Evolutionary conservation across 2,797 vertebrate species (phyloP).

Genomic region (Zenarchopterus dispar): DNA sequence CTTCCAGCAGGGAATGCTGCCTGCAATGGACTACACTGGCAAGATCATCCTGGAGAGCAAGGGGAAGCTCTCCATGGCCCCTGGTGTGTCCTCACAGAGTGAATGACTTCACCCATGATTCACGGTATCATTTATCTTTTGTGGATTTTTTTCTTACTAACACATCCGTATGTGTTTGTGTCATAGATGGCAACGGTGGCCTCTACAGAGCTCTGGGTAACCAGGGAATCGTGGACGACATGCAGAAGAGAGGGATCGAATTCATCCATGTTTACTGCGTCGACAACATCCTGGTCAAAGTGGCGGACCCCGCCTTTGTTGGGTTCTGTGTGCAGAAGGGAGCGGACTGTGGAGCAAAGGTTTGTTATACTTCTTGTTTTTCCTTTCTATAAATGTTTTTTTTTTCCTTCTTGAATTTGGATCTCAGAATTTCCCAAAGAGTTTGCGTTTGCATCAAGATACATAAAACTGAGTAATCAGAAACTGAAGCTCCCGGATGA

Average conservation of each 20-base stretch:
- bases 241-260: constrained; percentile 87
- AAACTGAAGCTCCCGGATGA: not conserved
- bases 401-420: not conserved
- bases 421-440: not conserved
- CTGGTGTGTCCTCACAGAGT: constrained; percentile 79
- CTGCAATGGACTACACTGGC: constrained; percentile 91
- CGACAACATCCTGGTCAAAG: constrained; percentile 97
- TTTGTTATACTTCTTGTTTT: constrained; percentile 58
- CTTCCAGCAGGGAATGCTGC: constrained; percentile 98
- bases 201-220: constrained; percentile 92
- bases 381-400: not conserved
- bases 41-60: constrained; percentile 94
- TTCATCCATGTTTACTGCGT: constrained; percentile 95
- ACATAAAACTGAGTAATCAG: not conserved
- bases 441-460: not conserved
- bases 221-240: constrained; percentile 88
- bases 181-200: constrained; percentile 94
- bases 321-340: constrained; percentile 94
- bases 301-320: constrained; percentile 93
- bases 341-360: constrained; percentile 97
- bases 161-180: constrained; percentile 16
- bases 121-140: not conserved
- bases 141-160: not conserved
- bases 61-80: constrained; percentile 93
- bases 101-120: not conserved